Evolutionary conservation across 2,888 invertebrate genomes (phyloP).

Genomic region (Amphipyra tragopoginis): DNA sequence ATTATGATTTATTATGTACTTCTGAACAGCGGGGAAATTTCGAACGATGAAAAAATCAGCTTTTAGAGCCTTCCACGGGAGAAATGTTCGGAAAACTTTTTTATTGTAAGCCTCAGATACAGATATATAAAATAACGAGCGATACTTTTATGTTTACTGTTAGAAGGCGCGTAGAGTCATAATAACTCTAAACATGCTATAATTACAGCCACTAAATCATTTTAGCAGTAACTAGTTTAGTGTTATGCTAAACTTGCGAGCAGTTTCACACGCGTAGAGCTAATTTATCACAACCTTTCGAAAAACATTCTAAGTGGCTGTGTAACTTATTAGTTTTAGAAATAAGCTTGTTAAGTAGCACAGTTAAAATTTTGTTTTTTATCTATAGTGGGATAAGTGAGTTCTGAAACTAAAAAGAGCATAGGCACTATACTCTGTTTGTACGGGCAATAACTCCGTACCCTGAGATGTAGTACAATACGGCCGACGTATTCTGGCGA

Average conservation of each 20-base stretch:
- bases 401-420: too few relatives aligned
- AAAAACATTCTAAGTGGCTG: constrained; percentile 2
- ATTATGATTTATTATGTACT: constrained; percentile 74
- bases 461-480: too few relatives aligned
- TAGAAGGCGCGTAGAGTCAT: constrained; percentile 12
- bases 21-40: constrained; percentile 58
- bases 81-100: constrained; percentile 49
- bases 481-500: too few relatives aligned
- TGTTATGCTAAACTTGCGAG: constrained; percentile 32
- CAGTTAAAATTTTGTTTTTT: too few relatives aligned
- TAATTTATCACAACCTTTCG: constrained; percentile 39
- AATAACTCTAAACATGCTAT: constrained; percentile 30
- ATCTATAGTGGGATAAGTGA: too few relatives aligned
- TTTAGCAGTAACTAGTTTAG: constrained; percentile 21
- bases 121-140: constrained; percentile 38
- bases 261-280: constrained; percentile 30
- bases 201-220: constrained; percentile 44
- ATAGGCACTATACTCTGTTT: too few relatives aligned
- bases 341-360: too few relatives aligned
- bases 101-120: constrained; percentile 47
- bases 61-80: constrained; percentile 26
- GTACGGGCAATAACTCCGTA: too few relatives aligned
- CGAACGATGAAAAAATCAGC: constrained; percentile 43
- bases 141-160: constrained; percentile 6
- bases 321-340: too few relatives aligned